Base-by-base conservation (phyloP, 2,888 invertebrate species). In the Spisula subtruncata region DNA sequence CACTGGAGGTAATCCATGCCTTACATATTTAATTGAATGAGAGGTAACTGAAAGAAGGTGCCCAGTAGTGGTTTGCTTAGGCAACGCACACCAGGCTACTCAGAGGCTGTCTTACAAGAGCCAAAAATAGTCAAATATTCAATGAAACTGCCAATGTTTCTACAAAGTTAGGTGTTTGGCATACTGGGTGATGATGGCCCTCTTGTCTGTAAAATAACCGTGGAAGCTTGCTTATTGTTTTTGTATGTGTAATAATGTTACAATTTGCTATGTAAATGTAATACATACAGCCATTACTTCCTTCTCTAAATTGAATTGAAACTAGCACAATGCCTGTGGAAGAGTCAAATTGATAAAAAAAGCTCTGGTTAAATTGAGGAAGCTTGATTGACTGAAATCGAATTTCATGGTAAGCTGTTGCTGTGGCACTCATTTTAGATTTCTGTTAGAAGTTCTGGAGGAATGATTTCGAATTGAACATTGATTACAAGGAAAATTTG, bases 401-500 rank as follows among this genome's bases (percentile, higher is more conserved):
- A 75, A 75, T 75, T 35, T 75, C 35, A 16, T 35, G 35, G 29
- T 75, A 75, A 75, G 16, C 14, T 75, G 75, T 75, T 25, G 12
- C 32, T n/a, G n/a, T 18, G 18, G 20, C 60, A 60, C 60, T 8
- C 20, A 60, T 8, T 32, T 75, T 32, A 18, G 12, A 25, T 1
- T 32, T 32, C 32, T 75, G 75, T 75, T 75, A 35, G 25, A 75
- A 75, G 75, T 75, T 35, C 8, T n/a, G n/a, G n/a, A 10, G 18
- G 35, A 75, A 25, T 75, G 75, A 35, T 32, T 75, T 75, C 35
- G 16, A 16, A 18, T 35, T 75, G 75, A 75, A 75, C 32, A 32
- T 75, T 75, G 75, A 75, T 75, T 75, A 75, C 75, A 35, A 35
- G 16, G 16, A 75, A 75, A 35, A 75, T 75, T 75, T 75, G 75